Percentiles rank a stretch among this genome's conserved stretches.
These are phyloP conservation scores for Parasteatoda tepidariorum DNA, from an alignment of 1,140 invertebrate genomes.

Conservation along the genomic window DNA sequence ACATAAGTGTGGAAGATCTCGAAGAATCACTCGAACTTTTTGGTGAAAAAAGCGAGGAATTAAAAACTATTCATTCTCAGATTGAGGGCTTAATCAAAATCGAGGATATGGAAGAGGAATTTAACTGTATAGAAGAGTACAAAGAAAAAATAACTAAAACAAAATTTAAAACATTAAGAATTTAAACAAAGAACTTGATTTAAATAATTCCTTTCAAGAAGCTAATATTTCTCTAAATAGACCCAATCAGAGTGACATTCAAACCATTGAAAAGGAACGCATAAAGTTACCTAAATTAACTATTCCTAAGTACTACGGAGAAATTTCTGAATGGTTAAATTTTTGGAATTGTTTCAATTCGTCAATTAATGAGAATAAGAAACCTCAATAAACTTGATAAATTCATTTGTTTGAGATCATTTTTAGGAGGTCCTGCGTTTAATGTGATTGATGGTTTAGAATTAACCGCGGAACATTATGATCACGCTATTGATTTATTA, in stretches of 20 bases:
- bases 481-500: background rate
- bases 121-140: background rate
- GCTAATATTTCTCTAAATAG: too few species aligned
- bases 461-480: background rate
- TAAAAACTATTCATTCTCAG: background rate
- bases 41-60: too few species aligned
- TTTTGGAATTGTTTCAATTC: too few species aligned
- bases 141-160: slow-evolving; percentile 2
- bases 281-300: too few species aligned
- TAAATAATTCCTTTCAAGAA: background rate
- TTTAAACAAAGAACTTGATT: background rate
- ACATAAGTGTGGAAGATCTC: too few species aligned
- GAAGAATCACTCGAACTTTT: too few species aligned
- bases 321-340: too few species aligned
- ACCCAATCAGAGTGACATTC: too few species aligned
- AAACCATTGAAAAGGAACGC: too few species aligned
- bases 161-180: background rate
- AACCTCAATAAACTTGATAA: too few species aligned
- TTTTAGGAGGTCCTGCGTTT: background rate
- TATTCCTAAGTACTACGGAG: too few species aligned
- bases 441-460: background rate
- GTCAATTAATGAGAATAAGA: too few species aligned
- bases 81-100: background rate
- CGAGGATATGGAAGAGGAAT: background rate
- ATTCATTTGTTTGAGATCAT: background rate